These are phyloP conservation scores for Eristalinus sepulchralis DNA, from an alignment of 2,888 invertebrate species.

Conservation along the genomic window DNA sequence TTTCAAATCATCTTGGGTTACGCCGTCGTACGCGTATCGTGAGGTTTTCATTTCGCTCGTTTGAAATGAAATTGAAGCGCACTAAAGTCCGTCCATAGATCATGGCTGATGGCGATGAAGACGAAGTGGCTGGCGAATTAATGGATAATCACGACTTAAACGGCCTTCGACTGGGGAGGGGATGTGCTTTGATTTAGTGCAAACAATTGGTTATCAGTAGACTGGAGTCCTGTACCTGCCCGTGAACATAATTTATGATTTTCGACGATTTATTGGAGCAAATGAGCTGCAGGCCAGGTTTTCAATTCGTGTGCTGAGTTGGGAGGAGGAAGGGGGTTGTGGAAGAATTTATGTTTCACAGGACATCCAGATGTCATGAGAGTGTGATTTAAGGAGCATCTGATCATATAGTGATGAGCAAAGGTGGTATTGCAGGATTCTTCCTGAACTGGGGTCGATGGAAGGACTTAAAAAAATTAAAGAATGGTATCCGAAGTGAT, in stretches of 20 bases:
- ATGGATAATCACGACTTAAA: conserved; percentile 8
- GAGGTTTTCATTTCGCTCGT: neutral
- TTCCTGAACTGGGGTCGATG: too few relatives aligned
- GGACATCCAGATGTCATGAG: neutral
- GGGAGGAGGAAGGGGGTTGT: too few relatives aligned
- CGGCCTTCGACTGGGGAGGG: conserved; percentile 1
- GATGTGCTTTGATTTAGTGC: conserved; percentile 17
- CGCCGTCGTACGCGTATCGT: conserved; percentile 15
- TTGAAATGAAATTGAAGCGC: conserved; percentile 5
- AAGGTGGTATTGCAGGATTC: too few relatives aligned
- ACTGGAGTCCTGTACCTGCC: neutral
- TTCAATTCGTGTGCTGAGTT: neutral
- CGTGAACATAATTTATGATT: conserved; percentile 10
- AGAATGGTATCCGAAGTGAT: too few relatives aligned
- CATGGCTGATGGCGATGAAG: conserved; percentile 15
- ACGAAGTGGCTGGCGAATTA: conserved; percentile 15
- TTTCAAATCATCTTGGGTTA: conserved; percentile 41
- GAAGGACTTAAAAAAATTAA: too few relatives aligned
- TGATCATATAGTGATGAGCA: neutral
- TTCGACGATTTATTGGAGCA: conserved; percentile 17
- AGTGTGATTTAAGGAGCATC: neutral
- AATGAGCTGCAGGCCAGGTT: neutral
- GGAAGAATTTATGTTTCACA: neutral
- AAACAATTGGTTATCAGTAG: conserved; percentile 35
- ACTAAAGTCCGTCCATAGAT: conserved; percentile 11